phyloP scores from a whole-genome alignment of 2,888 invertebrate species.

The Melanophora roralis region DNA sequence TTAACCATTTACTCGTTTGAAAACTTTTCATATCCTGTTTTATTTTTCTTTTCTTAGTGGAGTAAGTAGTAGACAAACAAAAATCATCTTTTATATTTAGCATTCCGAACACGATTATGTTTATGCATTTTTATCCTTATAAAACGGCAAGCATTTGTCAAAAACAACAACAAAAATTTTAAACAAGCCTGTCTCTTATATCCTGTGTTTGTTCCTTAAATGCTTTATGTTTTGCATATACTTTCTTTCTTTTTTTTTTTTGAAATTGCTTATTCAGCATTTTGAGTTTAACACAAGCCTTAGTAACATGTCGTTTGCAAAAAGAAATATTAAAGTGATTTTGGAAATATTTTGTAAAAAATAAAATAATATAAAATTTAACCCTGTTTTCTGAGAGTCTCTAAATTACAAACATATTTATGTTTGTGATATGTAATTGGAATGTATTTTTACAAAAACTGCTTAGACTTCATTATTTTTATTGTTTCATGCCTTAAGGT shows the following conservation, averaged over 20 bases:
- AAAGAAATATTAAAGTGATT: background rate
- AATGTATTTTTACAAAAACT: no score
- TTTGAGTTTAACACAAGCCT: background rate
- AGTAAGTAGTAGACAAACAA: background rate
- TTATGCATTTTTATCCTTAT: constrained; percentile 38
- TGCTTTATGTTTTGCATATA: constrained; percentile 16
- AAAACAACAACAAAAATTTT: constrained; percentile 50
- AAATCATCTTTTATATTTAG: constrained; percentile 50
- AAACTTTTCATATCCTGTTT: background rate
- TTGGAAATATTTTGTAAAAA: background rate
- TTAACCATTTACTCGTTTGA: background rate
- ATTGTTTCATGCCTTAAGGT: background rate
- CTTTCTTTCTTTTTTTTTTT: background rate
- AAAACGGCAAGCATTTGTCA: constrained; percentile 59
- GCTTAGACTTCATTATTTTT: background rate
- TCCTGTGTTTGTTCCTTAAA: background rate
- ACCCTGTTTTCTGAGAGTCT: background rate
- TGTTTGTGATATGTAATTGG: no score
- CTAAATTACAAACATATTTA: no score
- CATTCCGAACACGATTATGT: constrained; percentile 52
- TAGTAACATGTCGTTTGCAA: background rate
- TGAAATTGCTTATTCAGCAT: background rate
- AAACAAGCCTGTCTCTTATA: constrained; percentile 36
- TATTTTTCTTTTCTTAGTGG: background rate
- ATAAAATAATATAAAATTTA: background rate